Conservation (phyloP, 2,797 vertebrate genomes). For the Holocentrus rufus region DNA sequence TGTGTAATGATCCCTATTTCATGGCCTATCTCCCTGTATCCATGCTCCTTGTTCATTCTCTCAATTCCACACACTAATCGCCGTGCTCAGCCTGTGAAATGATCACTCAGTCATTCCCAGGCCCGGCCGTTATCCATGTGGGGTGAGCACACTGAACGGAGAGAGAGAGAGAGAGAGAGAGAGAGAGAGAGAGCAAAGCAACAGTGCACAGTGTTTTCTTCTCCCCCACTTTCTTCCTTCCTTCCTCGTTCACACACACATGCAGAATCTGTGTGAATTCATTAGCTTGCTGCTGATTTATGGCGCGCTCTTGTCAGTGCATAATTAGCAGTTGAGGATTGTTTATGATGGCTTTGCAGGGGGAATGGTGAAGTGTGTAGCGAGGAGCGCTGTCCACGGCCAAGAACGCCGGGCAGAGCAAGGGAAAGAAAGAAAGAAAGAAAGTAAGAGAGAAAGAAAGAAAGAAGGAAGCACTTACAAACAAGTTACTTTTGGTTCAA, state of each 20-base stretch:
- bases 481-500: no score
- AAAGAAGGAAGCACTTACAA: no score
- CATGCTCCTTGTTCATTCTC: not conserved
- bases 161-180: slow-evolving; percentile 20
- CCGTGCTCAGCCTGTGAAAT: not conserved
- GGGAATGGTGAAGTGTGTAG: slow-evolving; percentile 47
- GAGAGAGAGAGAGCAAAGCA: slow-evolving; percentile 20
- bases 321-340: slow-evolving; percentile 75
- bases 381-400: slow-evolving; percentile 36
- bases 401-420: slow-evolving; percentile 12
- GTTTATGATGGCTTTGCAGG: slow-evolving; percentile 67
- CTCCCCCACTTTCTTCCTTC: not conserved
- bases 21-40: slow-evolving; percentile 1
- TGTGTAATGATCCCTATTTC: slow-evolving; percentile 44
- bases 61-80: slow-evolving; percentile 29
- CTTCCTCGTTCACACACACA: slow-evolving; percentile 16
- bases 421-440: not conserved
- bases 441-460: not conserved
- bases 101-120: slow-evolving; percentile 20
- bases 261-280: slow-evolving; percentile 61
- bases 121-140: slow-evolving; percentile 16
- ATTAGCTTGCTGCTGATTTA: slow-evolving; percentile 71
- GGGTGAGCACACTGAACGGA: slow-evolving; percentile 31
- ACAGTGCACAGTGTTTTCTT: slow-evolving; percentile 23
- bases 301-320: slow-evolving; percentile 65